Evolutionary conservation across 2,113 vertebrate species (phyloP).

Genomic region (Corydoras maculifer): DNA sequence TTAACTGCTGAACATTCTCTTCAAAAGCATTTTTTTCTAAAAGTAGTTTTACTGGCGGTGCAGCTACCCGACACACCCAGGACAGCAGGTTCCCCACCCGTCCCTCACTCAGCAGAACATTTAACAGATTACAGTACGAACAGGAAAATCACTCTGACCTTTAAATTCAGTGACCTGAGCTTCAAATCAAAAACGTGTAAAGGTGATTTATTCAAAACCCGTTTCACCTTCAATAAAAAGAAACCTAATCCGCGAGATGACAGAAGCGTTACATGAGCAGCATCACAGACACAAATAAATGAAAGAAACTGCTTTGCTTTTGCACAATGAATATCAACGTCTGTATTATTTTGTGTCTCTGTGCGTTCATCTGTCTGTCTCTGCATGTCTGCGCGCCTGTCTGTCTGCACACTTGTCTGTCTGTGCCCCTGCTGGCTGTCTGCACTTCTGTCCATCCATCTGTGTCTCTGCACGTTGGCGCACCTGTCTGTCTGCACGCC

Average conservation of each 20-base stretch:
- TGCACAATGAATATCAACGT: not conserved
- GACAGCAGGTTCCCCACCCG: not conserved
- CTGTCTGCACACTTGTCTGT: no score
- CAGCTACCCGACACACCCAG: not conserved
- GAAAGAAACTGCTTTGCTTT: not conserved
- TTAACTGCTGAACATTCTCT: not conserved
- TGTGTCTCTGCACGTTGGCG: no score
- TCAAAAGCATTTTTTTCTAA: not conserved
- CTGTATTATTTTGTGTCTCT: no score
- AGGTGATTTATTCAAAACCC: slow-evolving; percentile 15
- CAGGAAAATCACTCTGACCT: slow-evolving; percentile 56
- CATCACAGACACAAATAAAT: no score
- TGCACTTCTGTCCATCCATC: no score
- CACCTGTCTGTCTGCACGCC: no score
- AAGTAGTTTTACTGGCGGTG: not conserved
- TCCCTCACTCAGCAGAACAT: not conserved
- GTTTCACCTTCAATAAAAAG: slow-evolving; percentile 9
- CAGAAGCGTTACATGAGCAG: no score
- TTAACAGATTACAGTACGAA: slow-evolving; percentile 29
- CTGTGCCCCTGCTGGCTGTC: no score
- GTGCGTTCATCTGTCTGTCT: no score
- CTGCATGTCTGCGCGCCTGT: no score
- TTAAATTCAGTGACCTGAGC: slow-evolving; percentile 46
- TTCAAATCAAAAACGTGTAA: slow-evolving; percentile 16
- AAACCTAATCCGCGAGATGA: not conserved